Evolutionary conservation across 30 jellyfish, hydroid and myxozoan species (phyloP), one percentile per base, ranked within the genome.

Genomic region (Sanderia malayensis): DNA sequence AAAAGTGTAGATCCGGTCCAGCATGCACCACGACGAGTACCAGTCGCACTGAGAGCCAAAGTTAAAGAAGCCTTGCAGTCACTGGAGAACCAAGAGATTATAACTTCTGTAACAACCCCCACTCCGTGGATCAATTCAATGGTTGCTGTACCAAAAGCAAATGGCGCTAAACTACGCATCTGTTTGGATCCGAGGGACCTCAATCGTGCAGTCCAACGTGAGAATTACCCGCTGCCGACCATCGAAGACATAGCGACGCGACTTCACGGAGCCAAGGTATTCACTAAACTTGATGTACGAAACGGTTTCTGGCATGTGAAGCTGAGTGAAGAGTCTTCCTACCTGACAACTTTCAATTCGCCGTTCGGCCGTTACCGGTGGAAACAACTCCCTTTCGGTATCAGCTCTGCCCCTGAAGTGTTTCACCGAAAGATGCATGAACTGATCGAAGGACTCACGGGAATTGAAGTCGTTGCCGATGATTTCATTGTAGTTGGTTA

Each of bases 11-110:
- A 28, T 41, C 55, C 55, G 55, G 55, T 41, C 55, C 55, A 41
- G 55, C 80, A 67, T 37, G 60, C 80, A n/a, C 80, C 69, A 18
- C 70, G 70, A 10, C 32, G 80, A n/a, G 80, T 67, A 27, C 70
- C 80, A 28, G 80, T 67, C 7, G 80, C 80, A 33, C 34, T 67
- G 71, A 67, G 80, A 32, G 80, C 37, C 60, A 26, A 31, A 18
- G 29, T 67, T n/a, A 17, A 32, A 27, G 71, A 67, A 44, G 80
- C 37, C 19, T 44, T 67, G 80, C 29, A 67, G 45, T 32, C 29
- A 11, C 37, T 4, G 13, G 74, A 21, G 57, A 24, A 62, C 8
- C 74, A 21, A n/a, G 61, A 62, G 57, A 29, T 62, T 4, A 62
- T 62, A 23, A 21, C 25, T 62, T 28, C 63, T 62, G 60, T 62